Evolutionary conservation across 2,113 vertebrate genomes (phyloP).

Genomic region (Glaucidium brasilianum): DNA sequence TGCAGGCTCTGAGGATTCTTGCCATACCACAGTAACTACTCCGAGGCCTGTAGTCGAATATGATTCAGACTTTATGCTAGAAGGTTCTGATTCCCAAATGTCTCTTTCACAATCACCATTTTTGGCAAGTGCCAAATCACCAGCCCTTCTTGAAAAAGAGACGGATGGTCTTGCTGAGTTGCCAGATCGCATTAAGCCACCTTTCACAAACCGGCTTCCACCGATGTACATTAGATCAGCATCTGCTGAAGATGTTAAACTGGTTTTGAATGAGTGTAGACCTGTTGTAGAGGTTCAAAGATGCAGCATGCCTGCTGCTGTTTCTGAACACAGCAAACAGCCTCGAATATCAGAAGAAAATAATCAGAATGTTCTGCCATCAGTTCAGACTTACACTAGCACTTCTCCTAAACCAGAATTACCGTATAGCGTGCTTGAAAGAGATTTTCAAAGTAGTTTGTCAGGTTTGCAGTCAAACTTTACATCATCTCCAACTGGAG

Average conservation of each 20-base stretch:
- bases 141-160: constrained; percentile 85
- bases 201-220: constrained; percentile 74
- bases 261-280: constrained; percentile 77
- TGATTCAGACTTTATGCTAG: constrained; percentile 88
- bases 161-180: constrained; percentile 78
- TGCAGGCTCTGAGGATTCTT: constrained; percentile 94
- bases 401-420: constrained; percentile 73
- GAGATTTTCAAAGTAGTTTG: constrained; percentile 24
- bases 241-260: constrained; percentile 86
- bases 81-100: constrained; percentile 89
- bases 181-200: constrained; percentile 74
- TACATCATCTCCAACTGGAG: constrained; percentile 30
- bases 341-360: constrained; percentile 75
- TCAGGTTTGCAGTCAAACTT: constrained; percentile 62
- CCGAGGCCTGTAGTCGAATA: constrained; percentile 83
- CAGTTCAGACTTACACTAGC: constrained; percentile 33
- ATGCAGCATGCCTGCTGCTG: constrained; percentile 70
- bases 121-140: constrained; percentile 85
- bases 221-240: constrained; percentile 84
- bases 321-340: constrained; percentile 72
- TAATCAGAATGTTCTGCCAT: background rate
- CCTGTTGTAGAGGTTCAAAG: constrained; percentile 75
- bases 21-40: constrained; percentile 83
- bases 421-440: constrained; percentile 58
- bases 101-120: constrained; percentile 90